Conservation (phyloP, 2,113 vertebrate species). For the Dolichotis patagonum region DNA sequence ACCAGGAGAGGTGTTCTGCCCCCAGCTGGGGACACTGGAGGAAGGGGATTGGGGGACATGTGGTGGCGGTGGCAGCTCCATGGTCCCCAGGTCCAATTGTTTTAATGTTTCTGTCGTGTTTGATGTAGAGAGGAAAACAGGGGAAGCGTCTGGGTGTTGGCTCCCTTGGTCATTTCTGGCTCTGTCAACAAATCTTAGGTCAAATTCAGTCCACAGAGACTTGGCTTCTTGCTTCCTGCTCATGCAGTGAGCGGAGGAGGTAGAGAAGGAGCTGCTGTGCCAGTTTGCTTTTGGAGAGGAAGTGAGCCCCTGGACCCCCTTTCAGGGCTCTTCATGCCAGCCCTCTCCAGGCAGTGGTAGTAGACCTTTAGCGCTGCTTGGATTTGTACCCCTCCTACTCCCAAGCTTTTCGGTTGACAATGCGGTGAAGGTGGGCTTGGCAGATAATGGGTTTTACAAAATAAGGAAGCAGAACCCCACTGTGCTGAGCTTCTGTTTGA, state of each 20-base stretch:
- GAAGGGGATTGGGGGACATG: not conserved
- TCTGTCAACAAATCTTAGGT: not conserved
- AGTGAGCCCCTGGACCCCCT: rapidly evolving
- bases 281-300: not conserved
- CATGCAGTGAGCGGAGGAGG: not conserved
- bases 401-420: not conserved
- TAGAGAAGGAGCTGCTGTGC: not conserved
- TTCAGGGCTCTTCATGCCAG: not conserved
- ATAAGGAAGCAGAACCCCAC: not conserved
- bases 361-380: not conserved
- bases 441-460: not conserved
- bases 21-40: too few relatives aligned
- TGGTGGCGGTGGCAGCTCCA: not conserved
- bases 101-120: not conserved
- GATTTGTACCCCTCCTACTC: not conserved
- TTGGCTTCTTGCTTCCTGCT: not conserved
- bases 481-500: not conserved
- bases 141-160: too few relatives aligned
- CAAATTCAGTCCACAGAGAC: not conserved
- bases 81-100: rapidly evolving
- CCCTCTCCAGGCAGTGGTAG: too few relatives aligned
- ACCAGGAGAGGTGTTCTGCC: not conserved
- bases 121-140: not conserved
- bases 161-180: not conserved
- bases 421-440: not conserved